Evolutionary conservation across 1,140 invertebrate genomes (phyloP).

Genomic region (Drosophila takahashii): DNA sequence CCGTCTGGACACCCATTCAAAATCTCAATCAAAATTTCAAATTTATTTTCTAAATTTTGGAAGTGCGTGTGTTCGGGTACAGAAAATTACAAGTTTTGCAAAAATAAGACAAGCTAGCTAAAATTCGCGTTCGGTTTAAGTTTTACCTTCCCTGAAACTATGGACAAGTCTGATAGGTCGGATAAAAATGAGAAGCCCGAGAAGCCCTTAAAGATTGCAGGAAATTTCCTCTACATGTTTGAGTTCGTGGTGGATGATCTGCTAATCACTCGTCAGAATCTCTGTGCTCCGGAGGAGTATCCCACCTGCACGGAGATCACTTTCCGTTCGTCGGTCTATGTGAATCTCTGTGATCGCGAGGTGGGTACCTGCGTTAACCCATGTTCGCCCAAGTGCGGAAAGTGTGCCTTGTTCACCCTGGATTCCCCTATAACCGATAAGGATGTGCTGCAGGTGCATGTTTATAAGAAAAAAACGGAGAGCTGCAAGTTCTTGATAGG

Average conservation of each 20-base stretch:
- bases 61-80: conserved; percentile 2
- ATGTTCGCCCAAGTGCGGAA: conserved; percentile 69
- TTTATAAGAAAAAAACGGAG: conserved; percentile 78
- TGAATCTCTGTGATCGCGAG: conserved; percentile 74
- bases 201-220: conserved; percentile 5
- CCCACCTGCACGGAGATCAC: conserved; percentile 75
- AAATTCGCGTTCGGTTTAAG: background rate
- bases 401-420: conserved; percentile 76
- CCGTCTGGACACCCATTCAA: conserved; percentile 2
- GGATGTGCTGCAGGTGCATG: conserved; percentile 72
- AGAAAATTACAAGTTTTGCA: background rate
- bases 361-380: conserved; percentile 69
- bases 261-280: conserved; percentile 71
- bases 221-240: conserved; percentile 75
- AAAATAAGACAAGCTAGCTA: background rate
- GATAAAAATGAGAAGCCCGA: conserved; percentile 4
- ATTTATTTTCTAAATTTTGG: conserved; percentile 5
- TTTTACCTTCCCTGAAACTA: background rate
- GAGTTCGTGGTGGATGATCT: conserved; percentile 82
- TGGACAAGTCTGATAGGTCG: background rate
- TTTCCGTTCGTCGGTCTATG: conserved; percentile 72
- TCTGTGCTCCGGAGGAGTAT: conserved; percentile 81
- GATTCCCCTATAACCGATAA: conserved; percentile 71
- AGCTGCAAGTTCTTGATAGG: conserved; percentile 81
- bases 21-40: conserved; percentile 9